Base-by-base conservation (phyloP, 2,797 vertebrate species). In the Dendrocincla tyrannina region DNA sequence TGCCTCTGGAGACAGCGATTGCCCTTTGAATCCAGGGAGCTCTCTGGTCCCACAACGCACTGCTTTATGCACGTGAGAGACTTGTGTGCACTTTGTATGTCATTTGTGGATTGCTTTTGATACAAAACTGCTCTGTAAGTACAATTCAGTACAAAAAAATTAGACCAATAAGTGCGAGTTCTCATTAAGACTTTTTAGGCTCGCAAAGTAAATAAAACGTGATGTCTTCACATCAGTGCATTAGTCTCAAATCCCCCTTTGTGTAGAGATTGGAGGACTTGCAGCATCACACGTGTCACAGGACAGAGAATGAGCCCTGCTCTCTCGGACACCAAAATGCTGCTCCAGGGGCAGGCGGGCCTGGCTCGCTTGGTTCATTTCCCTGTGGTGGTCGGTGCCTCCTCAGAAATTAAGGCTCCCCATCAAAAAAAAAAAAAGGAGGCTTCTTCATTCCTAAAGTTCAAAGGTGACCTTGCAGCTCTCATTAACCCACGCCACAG, bases 1-100 rank as follows among this genome's bases (percentile, higher is more conserved):
- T 86, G 85, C 67, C 95, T 76, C 95, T 93, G 67, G 94, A 93
- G 94, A 85, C 77, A 35, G 58, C 24, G 72, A 55, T 46, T 78
- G 75, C 83, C 83, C 53, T 88, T 95, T 78, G 83, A 95, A 68
- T 82, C 27, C 9, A 87, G 80, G 55, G 83, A 90, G 80, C 59
- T 85, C 2, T 0, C 69, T 52, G 82, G 77, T 95, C 88, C 80
- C n/a, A 0, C 50, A 62, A 24, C 4, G 72, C 2, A 5, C 91
- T 91, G 86, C 33, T 85, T 81, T 60, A 22, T 52, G 69, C 84
- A 12, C 17, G n/a, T 32, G 82, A 62, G 76, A 68, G 59, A 68
- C 90, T 93, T 11, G 3, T 73, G 27, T 90, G 85, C 19, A 17
- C 67, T 86, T 78, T 42, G 33, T 73, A 8, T 84, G 70, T 80